Percentiles rank a stretch among this genome's conserved stretches.
phyloP scores from a whole-genome alignment of 2,797 vertebrate genomes.

The Gobio occitaniae region DNA sequence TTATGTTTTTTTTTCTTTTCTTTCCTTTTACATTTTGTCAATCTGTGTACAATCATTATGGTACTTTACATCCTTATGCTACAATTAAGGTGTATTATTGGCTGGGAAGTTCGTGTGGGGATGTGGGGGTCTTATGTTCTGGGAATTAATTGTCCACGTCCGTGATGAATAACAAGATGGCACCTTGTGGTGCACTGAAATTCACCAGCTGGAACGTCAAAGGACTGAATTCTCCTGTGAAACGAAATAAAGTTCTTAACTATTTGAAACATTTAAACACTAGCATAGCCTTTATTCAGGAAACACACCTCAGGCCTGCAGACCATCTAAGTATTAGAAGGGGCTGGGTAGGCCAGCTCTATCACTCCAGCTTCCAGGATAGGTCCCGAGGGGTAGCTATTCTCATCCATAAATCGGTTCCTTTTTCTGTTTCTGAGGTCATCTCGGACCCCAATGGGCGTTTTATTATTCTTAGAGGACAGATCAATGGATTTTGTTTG shows the following conservation, averaged over 20 bases:
- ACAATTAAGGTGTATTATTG: too few relatives aligned
- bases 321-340: background rate
- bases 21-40: background rate
- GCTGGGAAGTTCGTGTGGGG: too few relatives aligned
- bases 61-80: too few relatives aligned
- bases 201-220: constrained; percentile 28
- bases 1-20: background rate
- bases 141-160: background rate
- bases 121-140: too few relatives aligned
- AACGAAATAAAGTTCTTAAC: constrained; percentile 2
- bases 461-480: too few relatives aligned
- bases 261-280: constrained; percentile 13
- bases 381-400: constrained; percentile 1
- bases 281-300: constrained; percentile 21
- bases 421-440: background rate
- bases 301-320: constrained; percentile 3
- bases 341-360: constrained; percentile 22
- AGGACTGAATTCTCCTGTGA: constrained; percentile 1
- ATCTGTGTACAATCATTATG: too few relatives aligned
- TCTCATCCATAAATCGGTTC: constrained; percentile 19
- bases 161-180: background rate
- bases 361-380: background rate
- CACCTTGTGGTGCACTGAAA: background rate
- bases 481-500: too few relatives aligned
- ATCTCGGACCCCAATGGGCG: too few relatives aligned